Conservation (phyloP, 2,888 invertebrate species). For the Ophion ellenae region DNA sequence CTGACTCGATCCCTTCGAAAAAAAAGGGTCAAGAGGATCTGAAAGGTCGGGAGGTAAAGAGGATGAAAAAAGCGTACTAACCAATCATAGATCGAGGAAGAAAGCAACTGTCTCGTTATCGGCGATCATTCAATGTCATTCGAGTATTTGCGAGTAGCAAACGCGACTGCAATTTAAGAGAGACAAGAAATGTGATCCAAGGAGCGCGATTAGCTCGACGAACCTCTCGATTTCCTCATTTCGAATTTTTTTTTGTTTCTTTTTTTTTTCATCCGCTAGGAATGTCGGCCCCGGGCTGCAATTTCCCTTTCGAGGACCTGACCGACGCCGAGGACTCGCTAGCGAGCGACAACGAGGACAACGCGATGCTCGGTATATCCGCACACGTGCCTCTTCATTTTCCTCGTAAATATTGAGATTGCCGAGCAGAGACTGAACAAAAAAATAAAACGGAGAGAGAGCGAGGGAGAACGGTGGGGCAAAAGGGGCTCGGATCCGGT, state of each 20-base stretch:
- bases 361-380: conserved; percentile 77
- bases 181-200: background rate
- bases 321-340: conserved; percentile 82
- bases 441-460: conserved; percentile 65
- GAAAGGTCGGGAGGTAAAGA: background rate
- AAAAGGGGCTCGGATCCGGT: conserved; percentile 38
- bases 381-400: conserved; percentile 74
- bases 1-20: background rate
- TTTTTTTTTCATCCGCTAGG: conserved; percentile 79
- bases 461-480: conserved; percentile 20
- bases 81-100: background rate
- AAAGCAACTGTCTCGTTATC: background rate
- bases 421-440: conserved; percentile 34
- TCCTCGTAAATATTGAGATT: conserved; percentile 65
- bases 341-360: conserved; percentile 82
- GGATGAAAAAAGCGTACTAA: background rate
- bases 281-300: conserved; percentile 80
- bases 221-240: conserved; percentile 60
- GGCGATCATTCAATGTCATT: too few relatives aligned
- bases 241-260: conserved; percentile 25
- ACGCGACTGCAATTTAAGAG: background rate
- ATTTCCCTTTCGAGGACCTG: conserved; percentile 82
- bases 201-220: conserved; percentile 25
- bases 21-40: background rate
- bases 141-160: background rate